These are phyloP conservation scores for Falco concolor DNA, from an alignment of 2,797 vertebrate genomes.

Conservation along the genomic window DNA sequence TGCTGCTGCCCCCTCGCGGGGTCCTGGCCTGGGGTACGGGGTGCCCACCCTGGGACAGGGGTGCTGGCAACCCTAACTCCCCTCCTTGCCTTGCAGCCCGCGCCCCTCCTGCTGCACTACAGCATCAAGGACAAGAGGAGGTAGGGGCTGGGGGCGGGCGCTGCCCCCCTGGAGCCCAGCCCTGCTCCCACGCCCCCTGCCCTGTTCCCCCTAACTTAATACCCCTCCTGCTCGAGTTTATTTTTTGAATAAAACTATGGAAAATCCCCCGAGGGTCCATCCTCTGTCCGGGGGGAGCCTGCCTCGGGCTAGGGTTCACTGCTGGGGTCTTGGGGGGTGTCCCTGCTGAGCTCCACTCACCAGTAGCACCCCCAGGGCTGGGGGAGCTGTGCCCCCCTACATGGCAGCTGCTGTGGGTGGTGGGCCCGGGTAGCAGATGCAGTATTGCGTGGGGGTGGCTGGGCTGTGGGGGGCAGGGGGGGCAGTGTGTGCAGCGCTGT, in stretches of 20 bases:
- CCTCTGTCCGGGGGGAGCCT: accelerated
- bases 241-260: constrained; percentile 76
- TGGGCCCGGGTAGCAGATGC: background rate
- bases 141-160: constrained; percentile 53
- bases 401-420: no score
- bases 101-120: constrained; percentile 92
- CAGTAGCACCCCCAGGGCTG: background rate
- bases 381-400: accelerated
- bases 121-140: constrained; percentile 91
- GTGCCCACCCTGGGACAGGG: constrained; percentile 18
- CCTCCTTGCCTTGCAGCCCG: constrained; percentile 75
- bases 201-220: constrained; percentile 68
- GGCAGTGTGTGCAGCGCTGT: no score
- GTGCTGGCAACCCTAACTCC: background rate
- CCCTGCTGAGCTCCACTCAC: background rate
- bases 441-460: background rate
- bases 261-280: background rate
- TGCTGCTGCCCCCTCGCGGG: accelerated
- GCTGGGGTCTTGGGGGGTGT: accelerated
- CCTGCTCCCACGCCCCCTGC: background rate
- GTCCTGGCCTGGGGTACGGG: background rate
- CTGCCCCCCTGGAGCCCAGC: background rate
- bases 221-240: constrained; percentile 42
- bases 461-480: background rate
- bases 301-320: background rate